Evolutionary conservation across 1,140 invertebrate species (phyloP).

Genomic region (Heliothis virescens): DNA sequence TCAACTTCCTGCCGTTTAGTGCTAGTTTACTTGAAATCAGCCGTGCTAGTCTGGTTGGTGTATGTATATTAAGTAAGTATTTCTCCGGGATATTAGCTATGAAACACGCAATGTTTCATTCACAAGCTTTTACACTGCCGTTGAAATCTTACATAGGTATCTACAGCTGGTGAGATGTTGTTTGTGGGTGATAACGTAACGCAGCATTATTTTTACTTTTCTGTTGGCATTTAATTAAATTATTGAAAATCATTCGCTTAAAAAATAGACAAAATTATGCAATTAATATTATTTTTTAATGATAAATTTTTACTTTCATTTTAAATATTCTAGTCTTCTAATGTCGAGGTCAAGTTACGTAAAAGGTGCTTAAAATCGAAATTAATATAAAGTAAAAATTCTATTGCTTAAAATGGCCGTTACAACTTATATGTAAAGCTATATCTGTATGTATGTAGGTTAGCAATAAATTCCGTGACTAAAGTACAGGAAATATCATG

Average conservation of each 20-base stretch:
- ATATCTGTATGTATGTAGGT: too few relatives aligned
- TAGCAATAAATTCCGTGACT: neutral
- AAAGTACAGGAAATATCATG: neutral
- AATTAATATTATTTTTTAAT: too few relatives aligned
- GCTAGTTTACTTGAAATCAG: conserved; percentile 20
- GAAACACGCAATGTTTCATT: conserved; percentile 26
- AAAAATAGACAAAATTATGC: neutral
- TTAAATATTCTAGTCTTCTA: too few relatives aligned
- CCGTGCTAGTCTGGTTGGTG: neutral
- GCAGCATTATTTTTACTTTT: too few relatives aligned
- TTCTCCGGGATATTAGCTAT: neutral
- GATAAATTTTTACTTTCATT: too few relatives aligned
- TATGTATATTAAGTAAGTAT: neutral
- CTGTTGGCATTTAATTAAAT: too few relatives aligned
- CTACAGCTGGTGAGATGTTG: neutral
- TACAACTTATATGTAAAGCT: neutral
- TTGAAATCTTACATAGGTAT: conserved; percentile 2
- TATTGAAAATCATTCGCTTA: neutral
- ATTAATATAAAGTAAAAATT: too few relatives aligned
- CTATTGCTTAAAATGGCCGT: neutral
- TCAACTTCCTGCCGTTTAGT: conserved; percentile 49
- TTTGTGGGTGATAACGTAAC: too few relatives aligned
- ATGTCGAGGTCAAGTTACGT: too few relatives aligned
- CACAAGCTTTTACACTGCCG: neutral
- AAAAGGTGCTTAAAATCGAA: too few relatives aligned